Conservation (phyloP, 1,140 invertebrate genomes). For the Agraylea sexmaculata region DNA sequence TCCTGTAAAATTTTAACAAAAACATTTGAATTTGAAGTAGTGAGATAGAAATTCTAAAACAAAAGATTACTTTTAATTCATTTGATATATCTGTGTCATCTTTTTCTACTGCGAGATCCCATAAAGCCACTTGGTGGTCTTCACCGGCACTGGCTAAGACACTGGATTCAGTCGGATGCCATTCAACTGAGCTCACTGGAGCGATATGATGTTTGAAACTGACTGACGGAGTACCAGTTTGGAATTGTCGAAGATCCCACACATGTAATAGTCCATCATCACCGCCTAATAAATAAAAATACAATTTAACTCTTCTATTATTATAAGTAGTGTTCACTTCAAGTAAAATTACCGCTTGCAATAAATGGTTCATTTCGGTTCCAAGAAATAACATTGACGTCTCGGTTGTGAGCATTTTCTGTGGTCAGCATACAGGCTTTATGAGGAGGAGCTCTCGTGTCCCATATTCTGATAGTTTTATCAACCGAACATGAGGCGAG, state of each 20-base stretch:
- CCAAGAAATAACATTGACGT: conserved; percentile 98
- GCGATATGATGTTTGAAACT: conserved; percentile 88
- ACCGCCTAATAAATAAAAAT: conserved; percentile 57
- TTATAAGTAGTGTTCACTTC: no score
- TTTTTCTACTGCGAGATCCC: conserved; percentile 90
- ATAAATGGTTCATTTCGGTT: conserved; percentile 85
- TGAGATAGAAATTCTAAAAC: not conserved
- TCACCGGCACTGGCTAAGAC: conserved; percentile 88
- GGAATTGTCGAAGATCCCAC: conserved; percentile 91
- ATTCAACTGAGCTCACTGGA: conserved; percentile 92
- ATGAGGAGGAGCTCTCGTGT: conserved; percentile 67
- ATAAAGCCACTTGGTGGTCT: conserved; percentile 93
- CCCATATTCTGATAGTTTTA: conserved; percentile 83
- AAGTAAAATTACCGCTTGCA: conserved; percentile 75
- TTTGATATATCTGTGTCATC: conserved; percentile 48
- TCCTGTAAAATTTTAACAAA: conserved; percentile 38
- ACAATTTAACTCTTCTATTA: no score
- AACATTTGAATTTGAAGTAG: not conserved
- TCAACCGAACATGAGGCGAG: conserved; percentile 94
- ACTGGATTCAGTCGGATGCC: conserved; percentile 86
- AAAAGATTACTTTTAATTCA: not conserved
- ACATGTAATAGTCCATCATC: conserved; percentile 91
- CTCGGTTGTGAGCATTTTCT: conserved; percentile 74
- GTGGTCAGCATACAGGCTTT: conserved; percentile 90
- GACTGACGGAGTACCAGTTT: conserved; percentile 70